Evolutionary conservation across 2,797 vertebrate genomes (phyloP), one percentile per base, ranked within the genome.

Genomic region (Hephaestus fuliginosus): DNA sequence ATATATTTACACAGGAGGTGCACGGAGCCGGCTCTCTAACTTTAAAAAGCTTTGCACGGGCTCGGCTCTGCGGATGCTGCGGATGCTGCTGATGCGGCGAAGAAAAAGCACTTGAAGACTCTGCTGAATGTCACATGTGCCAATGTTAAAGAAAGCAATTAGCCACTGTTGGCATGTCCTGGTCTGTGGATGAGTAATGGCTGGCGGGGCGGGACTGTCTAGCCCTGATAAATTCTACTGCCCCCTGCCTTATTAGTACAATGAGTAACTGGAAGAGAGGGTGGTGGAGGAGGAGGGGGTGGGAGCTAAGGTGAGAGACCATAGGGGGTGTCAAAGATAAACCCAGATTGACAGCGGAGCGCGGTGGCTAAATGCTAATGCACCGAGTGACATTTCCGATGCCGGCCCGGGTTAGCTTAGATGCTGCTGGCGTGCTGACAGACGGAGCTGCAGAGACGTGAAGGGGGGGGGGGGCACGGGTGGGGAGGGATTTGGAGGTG

Each of bases 361-460:
- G 86, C 14, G 74, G 87, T 68, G 76, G 91, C 91, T 95, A 95
- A 96, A 96, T 96, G 95, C 94, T 95, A 96, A 96, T 95, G 95
- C 87, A 82, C 86, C 74, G 75, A 79, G 76, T 96, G 95, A 96
- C 95, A 96, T 96, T 96, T 96, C 77, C 83, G n/a, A 82, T 22
- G 87, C 78, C 57, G 63, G 87, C 76, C 81, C 39, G 55, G 90
- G 91, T 94, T 94, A 92, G 91, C 92, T 86, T 87, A 73, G 85
- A 86, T 86, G 87, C 82, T 85, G 88, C 80, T 70, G 83, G 74
- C 33, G 5, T 36, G 72, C 82, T 93, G 92, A 93, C 91, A 92
- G 88, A 81, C 70, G n/a, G 62, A 75, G 66, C 66, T 41, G 53
- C 56, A 57, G 74, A 67, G 79, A 77, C 4, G 1, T 22, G 14